These are phyloP conservation scores for Gymnorhina tibicen DNA, from an alignment of 2,113 vertebrate genomes.

Conservation along the genomic window DNA sequence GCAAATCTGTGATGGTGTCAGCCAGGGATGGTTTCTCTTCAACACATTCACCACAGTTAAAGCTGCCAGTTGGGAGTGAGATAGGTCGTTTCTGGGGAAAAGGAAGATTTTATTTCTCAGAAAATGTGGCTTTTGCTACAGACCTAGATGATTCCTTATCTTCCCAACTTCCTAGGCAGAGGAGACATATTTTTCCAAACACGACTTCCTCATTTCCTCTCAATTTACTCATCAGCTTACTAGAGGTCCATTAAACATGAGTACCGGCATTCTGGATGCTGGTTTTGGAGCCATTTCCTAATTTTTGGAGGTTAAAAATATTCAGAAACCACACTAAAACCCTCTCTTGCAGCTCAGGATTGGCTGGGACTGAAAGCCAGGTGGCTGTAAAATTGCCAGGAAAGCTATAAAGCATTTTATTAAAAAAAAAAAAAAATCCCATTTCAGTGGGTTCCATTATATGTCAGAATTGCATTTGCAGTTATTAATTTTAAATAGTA, in stretches of 20 bases:
- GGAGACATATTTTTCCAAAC: neutral
- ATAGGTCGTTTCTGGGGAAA: neutral
- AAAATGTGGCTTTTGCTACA: neutral
- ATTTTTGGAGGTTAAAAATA: neutral
- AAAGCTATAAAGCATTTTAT: neutral
- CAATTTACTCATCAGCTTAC: neutral
- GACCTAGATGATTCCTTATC: neutral
- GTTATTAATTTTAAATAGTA: slow-evolving; percentile 39
- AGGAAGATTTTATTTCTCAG: neutral
- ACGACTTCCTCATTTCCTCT: neutral
- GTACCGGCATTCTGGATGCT: neutral
- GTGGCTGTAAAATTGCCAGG: neutral
- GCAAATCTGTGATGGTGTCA: neutral
- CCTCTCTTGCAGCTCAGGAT: neutral
- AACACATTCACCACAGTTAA: neutral
- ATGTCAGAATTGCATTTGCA: neutral
- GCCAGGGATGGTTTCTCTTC: neutral
- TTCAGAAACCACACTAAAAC: neutral
- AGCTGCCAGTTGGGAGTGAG: neutral
- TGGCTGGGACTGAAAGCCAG: neutral
- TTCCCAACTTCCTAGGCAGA: neutral
- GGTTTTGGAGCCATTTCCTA: neutral
- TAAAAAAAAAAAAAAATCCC: neutral
- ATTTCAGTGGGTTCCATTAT: neutral
- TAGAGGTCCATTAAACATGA: neutral